A percentile compares a stretch with the other conserved stretches of the same genome.
These are phyloP conservation scores for Tinamus major DNA, from an alignment of 2,797 vertebrate species.

Conservation along the genomic window DNA sequence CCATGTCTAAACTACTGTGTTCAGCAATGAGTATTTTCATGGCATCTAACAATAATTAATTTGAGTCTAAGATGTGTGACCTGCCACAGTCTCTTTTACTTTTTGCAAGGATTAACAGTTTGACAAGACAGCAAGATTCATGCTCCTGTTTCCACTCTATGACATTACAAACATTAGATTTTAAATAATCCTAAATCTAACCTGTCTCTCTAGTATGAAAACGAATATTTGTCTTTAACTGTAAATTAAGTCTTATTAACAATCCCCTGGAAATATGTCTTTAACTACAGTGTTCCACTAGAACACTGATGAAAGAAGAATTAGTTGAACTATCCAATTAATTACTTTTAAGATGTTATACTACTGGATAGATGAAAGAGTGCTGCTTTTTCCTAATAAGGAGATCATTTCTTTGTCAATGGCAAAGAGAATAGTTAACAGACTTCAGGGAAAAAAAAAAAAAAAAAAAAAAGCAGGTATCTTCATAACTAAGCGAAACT, in stretches of 20 bases:
- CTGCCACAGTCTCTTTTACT: neutral
- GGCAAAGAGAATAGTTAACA: conserved; percentile 4
- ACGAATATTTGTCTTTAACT: conserved; percentile 36
- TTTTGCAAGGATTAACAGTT: neutral
- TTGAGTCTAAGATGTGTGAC: neutral
- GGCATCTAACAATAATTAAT: neutral
- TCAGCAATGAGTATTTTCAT: neutral
- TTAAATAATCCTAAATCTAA: neutral
- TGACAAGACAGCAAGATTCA: neutral
- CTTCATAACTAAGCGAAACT: neutral
- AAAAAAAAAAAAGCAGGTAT: neutral
- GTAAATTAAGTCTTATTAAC: conserved; percentile 42
- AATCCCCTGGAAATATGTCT: conserved; percentile 48
- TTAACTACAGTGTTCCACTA: conserved; percentile 46
- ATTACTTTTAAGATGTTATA: conserved; percentile 35
- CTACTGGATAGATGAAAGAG: neutral
- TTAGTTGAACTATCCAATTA: conserved; percentile 60
- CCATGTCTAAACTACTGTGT: neutral
- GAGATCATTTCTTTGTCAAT: conserved; percentile 6
- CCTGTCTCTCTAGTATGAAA: neutral
- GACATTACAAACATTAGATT: neutral
- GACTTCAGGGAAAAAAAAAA: neutral
- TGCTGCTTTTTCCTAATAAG: conserved; percentile 8
- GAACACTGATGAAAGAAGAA: conserved; percentile 64
- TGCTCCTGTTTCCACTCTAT: neutral